Conservation (phyloP, 1,140 invertebrate genomes). For the Galleria mellonella region DNA sequence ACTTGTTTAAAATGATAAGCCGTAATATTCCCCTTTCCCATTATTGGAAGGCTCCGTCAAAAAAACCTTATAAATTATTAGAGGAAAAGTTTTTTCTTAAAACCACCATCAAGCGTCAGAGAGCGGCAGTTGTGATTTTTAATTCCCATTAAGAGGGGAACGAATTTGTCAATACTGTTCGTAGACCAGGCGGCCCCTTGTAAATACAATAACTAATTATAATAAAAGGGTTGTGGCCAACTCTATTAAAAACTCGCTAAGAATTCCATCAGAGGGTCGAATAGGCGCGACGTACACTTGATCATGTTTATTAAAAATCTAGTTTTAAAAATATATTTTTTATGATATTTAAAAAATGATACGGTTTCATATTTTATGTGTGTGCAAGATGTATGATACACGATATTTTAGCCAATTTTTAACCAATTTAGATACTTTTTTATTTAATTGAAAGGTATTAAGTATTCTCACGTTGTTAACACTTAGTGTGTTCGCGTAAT, state of each 20-base stretch:
- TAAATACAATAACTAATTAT: conserved; percentile 68
- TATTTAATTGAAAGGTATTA: too few species aligned
- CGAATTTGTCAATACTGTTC: conserved; percentile 31
- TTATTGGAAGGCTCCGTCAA: conserved; percentile 24
- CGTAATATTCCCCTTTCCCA: conserved; percentile 14
- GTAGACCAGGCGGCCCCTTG: conserved; percentile 11
- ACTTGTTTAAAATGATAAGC: background rate
- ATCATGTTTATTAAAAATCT: too few species aligned
- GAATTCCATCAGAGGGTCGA: conserved; percentile 48
- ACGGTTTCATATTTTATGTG: too few species aligned
- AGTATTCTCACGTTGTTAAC: too few species aligned
- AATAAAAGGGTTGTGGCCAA: conserved; percentile 66
- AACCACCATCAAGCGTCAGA: too few species aligned
- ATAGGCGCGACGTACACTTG: conserved; percentile 26
- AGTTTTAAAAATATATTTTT: too few species aligned
- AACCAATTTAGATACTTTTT: too few species aligned
- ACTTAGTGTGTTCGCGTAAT: too few species aligned
- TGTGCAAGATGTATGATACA: too few species aligned
- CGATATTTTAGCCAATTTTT: too few species aligned
- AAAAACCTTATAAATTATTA: conserved; percentile 25
- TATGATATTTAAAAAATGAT: too few species aligned
- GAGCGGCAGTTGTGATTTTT: conserved; percentile 21
- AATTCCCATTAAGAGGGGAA: conserved; percentile 42
- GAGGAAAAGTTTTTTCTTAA: background rate
- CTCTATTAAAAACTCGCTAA: conserved; percentile 68